phyloP scores from a whole-genome alignment of 2,113 vertebrate species.

The Rhizomys pruinosus region DNA sequence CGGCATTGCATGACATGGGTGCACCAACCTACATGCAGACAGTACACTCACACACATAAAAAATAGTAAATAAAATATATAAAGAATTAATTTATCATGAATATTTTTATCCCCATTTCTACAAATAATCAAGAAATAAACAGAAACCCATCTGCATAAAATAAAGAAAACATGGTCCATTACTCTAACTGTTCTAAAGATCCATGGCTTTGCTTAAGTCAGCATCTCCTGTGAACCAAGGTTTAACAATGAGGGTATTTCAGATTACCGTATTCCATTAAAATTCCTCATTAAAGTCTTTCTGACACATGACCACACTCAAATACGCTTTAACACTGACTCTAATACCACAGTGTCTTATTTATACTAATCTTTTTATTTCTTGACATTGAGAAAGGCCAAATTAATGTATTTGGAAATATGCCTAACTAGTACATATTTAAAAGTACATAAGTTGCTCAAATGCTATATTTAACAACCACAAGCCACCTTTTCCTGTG shows the following conservation, averaged over 20 bases:
- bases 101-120: neutral
- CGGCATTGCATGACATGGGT: too few species aligned
- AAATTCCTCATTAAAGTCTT: slow-evolving; percentile 80
- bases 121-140: neutral
- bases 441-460: slow-evolving; percentile 59
- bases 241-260: slow-evolving; percentile 73
- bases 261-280: slow-evolving; percentile 74
- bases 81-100: neutral
- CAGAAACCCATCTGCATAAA: slow-evolving; percentile 14
- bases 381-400: slow-evolving; percentile 61
- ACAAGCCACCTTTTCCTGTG: neutral
- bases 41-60: too few species aligned
- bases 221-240: slow-evolving; percentile 75
- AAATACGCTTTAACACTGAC: slow-evolving; percentile 60
- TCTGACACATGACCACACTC: slow-evolving; percentile 55
- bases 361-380: slow-evolving; percentile 60
- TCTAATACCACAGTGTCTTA: slow-evolving; percentile 57
- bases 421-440: slow-evolving; percentile 47
- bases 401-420: slow-evolving; percentile 62
- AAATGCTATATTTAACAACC: neutral
- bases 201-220: neutral
- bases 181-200: neutral
- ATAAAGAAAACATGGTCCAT: neutral
- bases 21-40: too few species aligned
- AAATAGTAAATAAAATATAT: too few species aligned